Percentiles rank a stretch among this genome's conserved stretches.
phyloP scores from a whole-genome alignment of 2,888 invertebrate genomes.

The Drosophila mimica region DNA sequence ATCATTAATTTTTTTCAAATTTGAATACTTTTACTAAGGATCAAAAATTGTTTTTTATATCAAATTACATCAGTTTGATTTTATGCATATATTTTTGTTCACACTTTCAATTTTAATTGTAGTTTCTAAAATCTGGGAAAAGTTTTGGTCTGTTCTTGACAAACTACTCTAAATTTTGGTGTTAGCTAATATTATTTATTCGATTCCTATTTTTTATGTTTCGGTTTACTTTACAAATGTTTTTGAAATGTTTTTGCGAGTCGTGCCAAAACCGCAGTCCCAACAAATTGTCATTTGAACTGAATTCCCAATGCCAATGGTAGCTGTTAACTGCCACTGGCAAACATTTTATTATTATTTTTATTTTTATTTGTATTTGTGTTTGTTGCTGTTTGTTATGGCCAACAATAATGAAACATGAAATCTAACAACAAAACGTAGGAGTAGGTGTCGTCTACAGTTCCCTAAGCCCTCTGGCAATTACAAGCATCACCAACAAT shows the following conservation, averaged over 20 bases:
- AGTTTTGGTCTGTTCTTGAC: not conserved
- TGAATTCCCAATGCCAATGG: constrained; percentile 22
- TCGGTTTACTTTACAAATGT: constrained; percentile 6
- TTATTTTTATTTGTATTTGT: constrained; percentile 9
- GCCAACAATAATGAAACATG: constrained; percentile 35
- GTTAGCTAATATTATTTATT: not conserved
- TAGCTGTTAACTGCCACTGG: constrained; percentile 35
- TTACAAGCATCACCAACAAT: constrained; percentile 39
- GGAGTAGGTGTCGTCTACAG: constrained; percentile 50
- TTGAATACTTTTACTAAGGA: too few species aligned
- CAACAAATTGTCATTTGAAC: constrained; percentile 23
- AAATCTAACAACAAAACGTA: constrained; percentile 35
- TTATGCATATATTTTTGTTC: too few species aligned
- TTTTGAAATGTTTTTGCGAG: not conserved
- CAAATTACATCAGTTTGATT: too few species aligned
- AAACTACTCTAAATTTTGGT: not conserved
- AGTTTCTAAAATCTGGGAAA: not conserved
- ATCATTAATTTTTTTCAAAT: too few species aligned
- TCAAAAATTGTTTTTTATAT: not conserved
- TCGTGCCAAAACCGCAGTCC: constrained; percentile 14
- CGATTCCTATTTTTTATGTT: not conserved
- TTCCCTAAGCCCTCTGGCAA: constrained; percentile 42
- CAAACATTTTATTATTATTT: constrained; percentile 39
- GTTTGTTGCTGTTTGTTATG: constrained; percentile 13
- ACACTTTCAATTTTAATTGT: too few species aligned